A percentile compares a stretch with the other conserved stretches of the same genome.
Conservation (phyloP, 1,140 invertebrate genomes). For the Microvelia longipes region DNA sequence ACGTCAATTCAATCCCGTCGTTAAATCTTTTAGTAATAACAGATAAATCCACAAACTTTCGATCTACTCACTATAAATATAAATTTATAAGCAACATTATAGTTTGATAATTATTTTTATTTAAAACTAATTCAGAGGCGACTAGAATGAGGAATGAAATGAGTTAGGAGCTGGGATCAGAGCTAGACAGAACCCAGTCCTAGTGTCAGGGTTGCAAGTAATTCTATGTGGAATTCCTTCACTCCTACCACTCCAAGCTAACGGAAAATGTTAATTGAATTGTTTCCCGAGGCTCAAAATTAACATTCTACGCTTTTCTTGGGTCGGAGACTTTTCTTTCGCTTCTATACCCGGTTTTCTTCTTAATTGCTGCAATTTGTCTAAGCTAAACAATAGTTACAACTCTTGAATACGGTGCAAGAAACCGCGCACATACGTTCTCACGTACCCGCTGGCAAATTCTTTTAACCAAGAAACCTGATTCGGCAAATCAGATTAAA, state of each 20-base stretch:
- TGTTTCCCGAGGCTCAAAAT: slow-evolving; percentile 13
- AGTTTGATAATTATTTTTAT: no score
- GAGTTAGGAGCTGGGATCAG: neutral
- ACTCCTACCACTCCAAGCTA: neutral
- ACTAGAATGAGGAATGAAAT: neutral
- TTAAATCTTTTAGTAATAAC: no score
- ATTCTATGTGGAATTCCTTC: slow-evolving; percentile 12
- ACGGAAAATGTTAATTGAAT: slow-evolving; percentile 16
- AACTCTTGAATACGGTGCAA: neutral
- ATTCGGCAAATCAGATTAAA: no score
- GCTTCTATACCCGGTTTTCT: neutral
- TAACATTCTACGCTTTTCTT: slow-evolving; percentile 13
- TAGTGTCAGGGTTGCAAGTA: slow-evolving; percentile 3
- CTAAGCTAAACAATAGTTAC: slow-evolving; percentile 4
- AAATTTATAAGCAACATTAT: no score
- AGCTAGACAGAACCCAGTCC: neutral
- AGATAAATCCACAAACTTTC: no score
- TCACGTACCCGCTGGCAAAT: neutral
- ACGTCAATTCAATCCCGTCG: no score
- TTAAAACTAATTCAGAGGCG: no score
- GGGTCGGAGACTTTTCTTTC: neutral
- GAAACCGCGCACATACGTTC: no score
- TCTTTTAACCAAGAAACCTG: no score
- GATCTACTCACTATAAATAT: no score
- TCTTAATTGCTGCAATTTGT: slow-evolving; percentile 2